Conservation (phyloP, 2,113 vertebrate species). For the Orycteropus afer region DNA sequence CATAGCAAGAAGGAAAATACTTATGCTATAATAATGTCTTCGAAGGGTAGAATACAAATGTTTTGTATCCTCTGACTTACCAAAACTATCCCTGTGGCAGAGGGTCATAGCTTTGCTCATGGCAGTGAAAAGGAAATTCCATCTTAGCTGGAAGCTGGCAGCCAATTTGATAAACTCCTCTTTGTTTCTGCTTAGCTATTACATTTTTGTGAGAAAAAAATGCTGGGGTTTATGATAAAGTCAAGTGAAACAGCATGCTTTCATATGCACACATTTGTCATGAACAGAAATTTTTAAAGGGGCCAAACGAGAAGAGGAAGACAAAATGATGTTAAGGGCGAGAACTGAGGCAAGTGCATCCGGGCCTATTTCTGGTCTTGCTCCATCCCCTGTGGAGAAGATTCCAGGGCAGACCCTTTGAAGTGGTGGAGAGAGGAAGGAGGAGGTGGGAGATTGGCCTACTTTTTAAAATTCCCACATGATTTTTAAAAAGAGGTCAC, state of each 20-base stretch:
- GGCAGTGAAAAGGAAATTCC: slow-evolving; percentile 82
- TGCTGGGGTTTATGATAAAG: not conserved
- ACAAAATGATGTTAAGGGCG: fast-evolving
- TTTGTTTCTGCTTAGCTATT: slow-evolving; percentile 82
- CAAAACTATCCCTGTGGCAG: slow-evolving; percentile 80
- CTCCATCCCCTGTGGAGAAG: fast-evolving
- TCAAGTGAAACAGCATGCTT: not conserved
- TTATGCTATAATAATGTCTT: not conserved
- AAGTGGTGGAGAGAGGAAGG: not conserved
- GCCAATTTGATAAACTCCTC: slow-evolving; percentile 80
- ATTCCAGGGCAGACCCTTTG: not conserved
- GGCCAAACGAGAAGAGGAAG: fast-evolving
- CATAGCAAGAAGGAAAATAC: not conserved
- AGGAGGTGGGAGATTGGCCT: not conserved
- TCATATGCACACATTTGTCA: not conserved
- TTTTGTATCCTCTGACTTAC: slow-evolving; percentile 62
- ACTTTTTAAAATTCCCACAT: not conserved
- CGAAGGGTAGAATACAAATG: not conserved
- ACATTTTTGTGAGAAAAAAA: slow-evolving; percentile 17
- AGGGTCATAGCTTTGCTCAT: slow-evolving; percentile 85
- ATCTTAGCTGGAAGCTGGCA: slow-evolving; percentile 82
- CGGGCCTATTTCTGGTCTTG: not conserved
- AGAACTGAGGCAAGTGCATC: fast-evolving
- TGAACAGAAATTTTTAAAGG: not conserved
- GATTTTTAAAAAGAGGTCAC: not conserved